Percentiles rank a stretch among this genome's conserved stretches.
Conservation (phyloP, 1,140 invertebrate species). For the Drosophila kikkawai region DNA sequence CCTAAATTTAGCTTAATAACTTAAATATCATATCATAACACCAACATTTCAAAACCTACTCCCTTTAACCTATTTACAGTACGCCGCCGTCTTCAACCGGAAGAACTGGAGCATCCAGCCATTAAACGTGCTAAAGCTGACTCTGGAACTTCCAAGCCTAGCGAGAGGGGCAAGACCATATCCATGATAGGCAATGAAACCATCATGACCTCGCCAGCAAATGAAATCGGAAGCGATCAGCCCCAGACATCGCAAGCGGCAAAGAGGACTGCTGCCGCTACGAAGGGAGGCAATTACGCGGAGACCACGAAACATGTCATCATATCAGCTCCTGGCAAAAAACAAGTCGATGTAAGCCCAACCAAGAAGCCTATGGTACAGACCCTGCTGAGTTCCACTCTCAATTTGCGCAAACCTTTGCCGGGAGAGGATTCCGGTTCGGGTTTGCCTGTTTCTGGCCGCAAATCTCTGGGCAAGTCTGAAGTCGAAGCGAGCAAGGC, state of each 20-base stretch:
- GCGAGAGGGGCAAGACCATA: neutral
- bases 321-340: constrained; percentile 7
- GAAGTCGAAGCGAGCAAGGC: neutral
- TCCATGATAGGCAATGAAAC: constrained; percentile 35
- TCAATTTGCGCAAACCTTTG: constrained; percentile 24
- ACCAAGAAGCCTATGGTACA: constrained; percentile 38
- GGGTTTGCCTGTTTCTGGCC: neutral
- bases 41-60: no score
- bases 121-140: constrained; percentile 26
- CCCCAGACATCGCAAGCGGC: neutral
- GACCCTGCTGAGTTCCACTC: constrained; percentile 22
- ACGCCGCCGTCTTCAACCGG: constrained; percentile 19
- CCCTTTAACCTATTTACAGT: neutral
- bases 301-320: constrained; percentile 7
- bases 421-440: neutral
- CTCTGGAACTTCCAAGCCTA: neutral
- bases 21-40: no score
- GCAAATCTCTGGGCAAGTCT: constrained; percentile 2
- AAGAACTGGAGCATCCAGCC: constrained; percentile 6
- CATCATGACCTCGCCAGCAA: neutral
- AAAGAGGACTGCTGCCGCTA: neutral
- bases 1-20: no score
- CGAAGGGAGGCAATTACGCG: neutral
- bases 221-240: neutral
- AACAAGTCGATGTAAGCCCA: neutral